A percentile compares a stretch with the other conserved stretches of the same genome.
phyloP scores from a whole-genome alignment of 2,888 invertebrate genomes.

The Zygothrica quintamaculata region DNA sequence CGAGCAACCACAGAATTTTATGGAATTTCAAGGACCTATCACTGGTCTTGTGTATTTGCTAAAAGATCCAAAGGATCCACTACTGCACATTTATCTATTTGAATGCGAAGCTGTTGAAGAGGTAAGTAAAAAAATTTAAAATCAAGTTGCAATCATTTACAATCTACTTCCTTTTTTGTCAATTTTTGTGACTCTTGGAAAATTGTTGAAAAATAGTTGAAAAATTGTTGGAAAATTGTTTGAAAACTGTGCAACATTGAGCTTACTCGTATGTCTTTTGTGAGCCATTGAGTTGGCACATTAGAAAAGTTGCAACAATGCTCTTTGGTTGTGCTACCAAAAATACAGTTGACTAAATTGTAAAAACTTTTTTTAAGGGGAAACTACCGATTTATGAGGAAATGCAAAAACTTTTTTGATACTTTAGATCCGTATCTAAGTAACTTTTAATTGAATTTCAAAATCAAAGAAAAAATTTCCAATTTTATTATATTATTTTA shows the following conservation, averaged over 20 bases:
- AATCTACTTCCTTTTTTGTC: no score
- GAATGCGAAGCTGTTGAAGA: slow-evolving; percentile 88
- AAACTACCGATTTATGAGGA: slow-evolving; percentile 16
- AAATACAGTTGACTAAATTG: slow-evolving; percentile 30
- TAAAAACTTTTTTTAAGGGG: slow-evolving; percentile 24
- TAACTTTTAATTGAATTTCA: slow-evolving; percentile 13
- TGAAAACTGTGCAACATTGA: slow-evolving; percentile 2
- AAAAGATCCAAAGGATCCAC: slow-evolving; percentile 89
- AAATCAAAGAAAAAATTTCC: not conserved
- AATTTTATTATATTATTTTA: no score
- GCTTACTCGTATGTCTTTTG: slow-evolving; percentile 31
- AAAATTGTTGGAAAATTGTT: slow-evolving; percentile 7
- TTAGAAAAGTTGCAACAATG: slow-evolving; percentile 56
- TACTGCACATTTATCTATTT: slow-evolving; percentile 91
- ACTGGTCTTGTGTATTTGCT: slow-evolving; percentile 90
- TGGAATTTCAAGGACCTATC: slow-evolving; percentile 86
- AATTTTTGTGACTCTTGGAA: slow-evolving; percentile 33
- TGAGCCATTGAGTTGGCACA: slow-evolving; percentile 54
- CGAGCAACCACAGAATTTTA: slow-evolving; percentile 79
- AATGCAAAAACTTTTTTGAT: slow-evolving; percentile 23
- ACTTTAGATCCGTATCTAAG: no score
- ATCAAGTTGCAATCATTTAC: slow-evolving; percentile 6
- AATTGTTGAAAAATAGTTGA: slow-evolving; percentile 1
- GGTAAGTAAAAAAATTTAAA: slow-evolving; percentile 86
- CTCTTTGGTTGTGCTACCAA: slow-evolving; percentile 25